These are phyloP conservation scores for Abrostola triplasia DNA, from an alignment of 2,888 invertebrate genomes.

Conservation along the genomic window DNA sequence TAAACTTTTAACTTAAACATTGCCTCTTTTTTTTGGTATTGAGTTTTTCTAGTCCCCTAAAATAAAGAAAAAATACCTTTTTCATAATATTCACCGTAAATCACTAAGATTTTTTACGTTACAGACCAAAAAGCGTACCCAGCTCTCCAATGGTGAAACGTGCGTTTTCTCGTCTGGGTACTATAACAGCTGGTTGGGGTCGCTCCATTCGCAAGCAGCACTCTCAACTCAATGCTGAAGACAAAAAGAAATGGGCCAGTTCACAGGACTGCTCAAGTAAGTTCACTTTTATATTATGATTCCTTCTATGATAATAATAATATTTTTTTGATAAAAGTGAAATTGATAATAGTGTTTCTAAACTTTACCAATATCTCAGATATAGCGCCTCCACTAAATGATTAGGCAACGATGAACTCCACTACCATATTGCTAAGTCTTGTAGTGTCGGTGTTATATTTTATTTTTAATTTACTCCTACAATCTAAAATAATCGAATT, in stretches of 20 bases:
- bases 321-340: no score
- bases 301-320: no score
- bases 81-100: not conserved
- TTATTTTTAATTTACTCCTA: not conserved
- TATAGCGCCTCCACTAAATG: slow-evolving; percentile 31
- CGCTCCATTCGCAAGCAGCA: slow-evolving; percentile 95
- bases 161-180: slow-evolving; percentile 96
- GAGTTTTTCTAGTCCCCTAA: not conserved
- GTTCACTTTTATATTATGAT: slow-evolving; percentile 58
- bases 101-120: slow-evolving; percentile 47
- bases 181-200: slow-evolving; percentile 97
- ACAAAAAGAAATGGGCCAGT: slow-evolving; percentile 97
- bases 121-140: slow-evolving; percentile 96
- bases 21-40: no score
- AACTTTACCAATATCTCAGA: no score
- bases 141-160: slow-evolving; percentile 98
- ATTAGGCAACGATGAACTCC: slow-evolving; percentile 16
- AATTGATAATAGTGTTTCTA: no score
- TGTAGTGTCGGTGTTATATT: not conserved
- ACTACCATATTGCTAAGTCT: not conserved
- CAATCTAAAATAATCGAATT: not conserved
- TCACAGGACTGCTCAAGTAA: slow-evolving; percentile 97
- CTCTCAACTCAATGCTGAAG: slow-evolving; percentile 94
- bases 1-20: no score
- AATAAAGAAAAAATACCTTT: not conserved